Conservation (phyloP, 2,888 invertebrate species). For the Ecliptopera silaceata region DNA sequence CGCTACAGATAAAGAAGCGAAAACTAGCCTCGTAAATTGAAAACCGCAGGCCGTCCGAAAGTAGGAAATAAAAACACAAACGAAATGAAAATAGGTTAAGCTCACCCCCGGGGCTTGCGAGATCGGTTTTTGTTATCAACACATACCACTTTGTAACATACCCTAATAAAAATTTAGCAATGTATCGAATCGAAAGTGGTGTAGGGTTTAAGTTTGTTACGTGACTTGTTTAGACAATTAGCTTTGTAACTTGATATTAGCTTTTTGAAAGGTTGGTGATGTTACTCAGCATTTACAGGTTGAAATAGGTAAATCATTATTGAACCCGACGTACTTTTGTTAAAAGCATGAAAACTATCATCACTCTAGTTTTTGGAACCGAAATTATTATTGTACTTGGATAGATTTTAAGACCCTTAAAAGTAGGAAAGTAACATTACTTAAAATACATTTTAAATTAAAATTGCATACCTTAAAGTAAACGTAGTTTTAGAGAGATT, state of each 20-base stretch:
- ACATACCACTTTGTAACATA: slow-evolving; percentile 42
- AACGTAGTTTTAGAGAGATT: neutral
- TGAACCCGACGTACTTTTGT: neutral
- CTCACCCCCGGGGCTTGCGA: slow-evolving; percentile 56
- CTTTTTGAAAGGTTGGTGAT: neutral
- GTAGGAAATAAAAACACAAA: slow-evolving; percentile 63
- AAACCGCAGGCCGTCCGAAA: slow-evolving; percentile 58
- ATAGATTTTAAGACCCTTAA: too few species aligned
- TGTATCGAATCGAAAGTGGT: slow-evolving; percentile 43
- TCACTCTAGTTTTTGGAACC: too few species aligned
- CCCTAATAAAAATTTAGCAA: slow-evolving; percentile 57
- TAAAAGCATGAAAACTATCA: too few species aligned
- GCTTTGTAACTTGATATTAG: slow-evolving; percentile 13
- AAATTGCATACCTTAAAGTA: neutral
- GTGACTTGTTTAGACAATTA: slow-evolving; percentile 38
- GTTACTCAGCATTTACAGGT: neutral
- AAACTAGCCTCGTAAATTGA: slow-evolving; percentile 54
- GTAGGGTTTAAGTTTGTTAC: slow-evolving; percentile 42
- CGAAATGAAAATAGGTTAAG: slow-evolving; percentile 74
- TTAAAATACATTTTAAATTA: too few species aligned
- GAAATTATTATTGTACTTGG: too few species aligned
- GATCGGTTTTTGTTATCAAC: slow-evolving; percentile 60
- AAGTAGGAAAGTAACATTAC: too few species aligned
- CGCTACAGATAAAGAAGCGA: slow-evolving; percentile 9
- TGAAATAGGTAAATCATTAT: neutral